Base-by-base conservation (phyloP, 2,888 invertebrate species). In the Lasioglossum lativentre region DNA sequence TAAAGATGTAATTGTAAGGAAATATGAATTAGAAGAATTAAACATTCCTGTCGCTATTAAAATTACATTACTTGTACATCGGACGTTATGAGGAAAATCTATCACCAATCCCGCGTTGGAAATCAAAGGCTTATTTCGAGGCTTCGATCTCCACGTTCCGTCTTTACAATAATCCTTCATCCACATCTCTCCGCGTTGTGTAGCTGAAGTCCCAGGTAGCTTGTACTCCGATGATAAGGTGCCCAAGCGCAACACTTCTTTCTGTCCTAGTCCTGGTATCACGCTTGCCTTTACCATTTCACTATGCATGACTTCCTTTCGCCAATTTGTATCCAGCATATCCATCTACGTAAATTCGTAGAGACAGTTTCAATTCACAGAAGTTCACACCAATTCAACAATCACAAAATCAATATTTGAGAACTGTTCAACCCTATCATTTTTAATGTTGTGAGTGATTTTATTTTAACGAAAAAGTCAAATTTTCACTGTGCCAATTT, bases 111-210 rank as follows among this genome's bases (percentile, higher is more conserved):
- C 86, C 59, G 80, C 78, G 27, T 30, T 68, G 56, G 85, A 81
- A 82, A 91, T 85, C 34, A 86, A 68, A 47, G 83, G 88, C 34
- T 19, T 86, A 23, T 75, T 83, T 10, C 91, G 90, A 27, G 91
- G 88, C 68, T 66, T 83, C 45, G 88, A 87, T 63, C 78, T 87
- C 91, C 91, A 91, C 52, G 75, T 86, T 83, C 86, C 89, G 23
- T 87, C 83, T 71, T 87, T 80, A 30, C 40, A 23, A 63, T 47
- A 45, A 23, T 84, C 75, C 38, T 84, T 83, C 68, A 78, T 70
- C 86, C 75, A 80, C 47, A 80, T 66, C 34, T 80, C 82, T 38
- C 66, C 86, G 19, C 85, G 80, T 52, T 56, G 75, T 2, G 75
- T 86, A n/a, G n/a, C n/a, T n/a, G n/a, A n/a, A n/a, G n/a, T n/a